Conservation (phyloP, 2,888 invertebrate species). For the Cataglyphis rosenhaueri region DNA sequence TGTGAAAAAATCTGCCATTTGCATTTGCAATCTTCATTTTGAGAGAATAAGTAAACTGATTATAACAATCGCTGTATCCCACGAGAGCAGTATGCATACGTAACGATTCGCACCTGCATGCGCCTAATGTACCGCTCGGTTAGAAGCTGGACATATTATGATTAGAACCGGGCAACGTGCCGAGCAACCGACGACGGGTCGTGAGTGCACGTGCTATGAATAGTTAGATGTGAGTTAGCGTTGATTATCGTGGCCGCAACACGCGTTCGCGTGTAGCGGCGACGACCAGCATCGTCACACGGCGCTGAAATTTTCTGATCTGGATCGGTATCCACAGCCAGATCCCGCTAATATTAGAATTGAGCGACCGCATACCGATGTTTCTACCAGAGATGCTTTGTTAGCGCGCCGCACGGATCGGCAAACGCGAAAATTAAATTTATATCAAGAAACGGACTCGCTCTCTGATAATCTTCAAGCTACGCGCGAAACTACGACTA, state of each 20-base stretch:
- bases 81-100: constrained; percentile 14
- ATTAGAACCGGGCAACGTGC: constrained; percentile 69
- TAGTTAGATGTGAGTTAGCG: constrained; percentile 79
- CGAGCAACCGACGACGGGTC: constrained; percentile 73
- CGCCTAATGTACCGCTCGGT: constrained; percentile 26
- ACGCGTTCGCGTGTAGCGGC: constrained; percentile 62
- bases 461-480: background rate
- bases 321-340: constrained; percentile 35
- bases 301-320: constrained; percentile 75
- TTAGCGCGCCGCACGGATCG: constrained; percentile 51
- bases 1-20: background rate
- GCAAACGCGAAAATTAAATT: constrained; percentile 56
- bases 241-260: constrained; percentile 71
- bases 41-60: constrained; percentile 23
- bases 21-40: background rate
- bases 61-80: constrained; percentile 12
- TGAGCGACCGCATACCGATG: constrained; percentile 64
- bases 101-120: constrained; percentile 43
- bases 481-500: background rate
- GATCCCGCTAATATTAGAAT: constrained; percentile 72
- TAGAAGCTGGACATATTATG: constrained; percentile 49
- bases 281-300: constrained; percentile 37
- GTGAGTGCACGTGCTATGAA: constrained; percentile 78
- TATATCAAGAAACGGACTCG: background rate
- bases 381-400: constrained; percentile 62